Base-by-base conservation (phyloP, 2,888 invertebrate genomes). In the Lepetodrilus schrolli region DNA sequence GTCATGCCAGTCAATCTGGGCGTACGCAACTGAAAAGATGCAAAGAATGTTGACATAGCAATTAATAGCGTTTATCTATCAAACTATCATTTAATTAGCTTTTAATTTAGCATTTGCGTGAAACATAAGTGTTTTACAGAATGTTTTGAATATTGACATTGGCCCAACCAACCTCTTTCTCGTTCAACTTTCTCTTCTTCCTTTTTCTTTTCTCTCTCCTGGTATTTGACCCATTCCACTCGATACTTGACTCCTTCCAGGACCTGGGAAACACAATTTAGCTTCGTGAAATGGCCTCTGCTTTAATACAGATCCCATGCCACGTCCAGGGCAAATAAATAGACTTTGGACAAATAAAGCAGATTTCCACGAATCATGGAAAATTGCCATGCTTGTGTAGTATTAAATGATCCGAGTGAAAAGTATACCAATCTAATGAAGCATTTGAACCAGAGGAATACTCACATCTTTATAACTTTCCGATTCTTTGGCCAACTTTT, bases 1-100 rank as follows among this genome's bases (percentile, higher is more conserved):
- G 91, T 99, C 99, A 90, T 99, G 99, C 99, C 99, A 99, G 90
- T 99, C 99, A 79, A 99, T 98, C 87, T 97, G 97, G 0, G 98
- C 98, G 90, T 99, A 99, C 0, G 93, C 92, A 66, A 92, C 90
- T 87, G 84, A 50, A 83, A 83, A 36, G 72, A 8, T 72, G 30
- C 70, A 68, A 47, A 1, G 49, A 23, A 48, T 13, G 5, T 65
- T 30, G n/a, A 43, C n/a, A 43, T 0, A 58, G 26, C 26, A 13
- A 58, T 13, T 2, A 7, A 30, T 21, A 1, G 17, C 13, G 38
- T 10, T 37, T 37, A 37, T 37, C 7, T 37, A 13, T 10, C 38
- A 0, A 0, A 7, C 13, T 7, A 7, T 10, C 13, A 37, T 7
- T 37, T 37, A 37, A 10, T 7, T 38, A 2, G 8, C 38, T 13